Conservation (phyloP, 2,888 invertebrate genomes). For the Nomada flava region DNA sequence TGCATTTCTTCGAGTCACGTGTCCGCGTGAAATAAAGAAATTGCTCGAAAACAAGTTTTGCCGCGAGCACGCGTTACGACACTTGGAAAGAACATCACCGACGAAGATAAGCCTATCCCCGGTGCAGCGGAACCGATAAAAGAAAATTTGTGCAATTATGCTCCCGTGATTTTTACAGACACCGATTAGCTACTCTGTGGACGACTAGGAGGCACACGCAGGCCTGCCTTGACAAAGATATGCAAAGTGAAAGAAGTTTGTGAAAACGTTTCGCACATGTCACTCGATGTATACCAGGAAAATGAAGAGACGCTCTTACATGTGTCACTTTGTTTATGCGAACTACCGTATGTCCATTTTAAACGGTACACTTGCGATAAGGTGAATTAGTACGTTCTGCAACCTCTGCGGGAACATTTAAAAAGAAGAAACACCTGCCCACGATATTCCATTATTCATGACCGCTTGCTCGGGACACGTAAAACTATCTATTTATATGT, state of each 20-base stretch:
- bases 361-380: not conserved
- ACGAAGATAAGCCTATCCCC: not conserved
- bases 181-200: not conserved
- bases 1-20: not conserved
- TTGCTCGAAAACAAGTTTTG: not conserved
- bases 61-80: not conserved
- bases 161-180: not conserved
- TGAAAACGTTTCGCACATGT: not conserved
- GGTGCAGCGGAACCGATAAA: not conserved
- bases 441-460: not conserved
- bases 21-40: not conserved
- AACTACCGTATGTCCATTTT: not conserved
- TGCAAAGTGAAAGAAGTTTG: not conserved
- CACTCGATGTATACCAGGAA: not conserved
- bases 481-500: too few relatives aligned
- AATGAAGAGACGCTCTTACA: not conserved
- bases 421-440: not conserved
- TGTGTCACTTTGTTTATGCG: not conserved
- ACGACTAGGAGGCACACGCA: not conserved
- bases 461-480: not conserved
- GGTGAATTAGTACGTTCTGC: not conserved
- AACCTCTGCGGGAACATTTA: not conserved
- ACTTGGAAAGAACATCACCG: not conserved
- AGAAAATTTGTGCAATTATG: constrained; percentile 8
- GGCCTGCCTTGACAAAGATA: constrained; percentile 16